Evolutionary conservation across 2,888 invertebrate genomes (phyloP), one percentile per base, ranked within the genome.

Genomic region (Dermolepida albohirtum): DNA sequence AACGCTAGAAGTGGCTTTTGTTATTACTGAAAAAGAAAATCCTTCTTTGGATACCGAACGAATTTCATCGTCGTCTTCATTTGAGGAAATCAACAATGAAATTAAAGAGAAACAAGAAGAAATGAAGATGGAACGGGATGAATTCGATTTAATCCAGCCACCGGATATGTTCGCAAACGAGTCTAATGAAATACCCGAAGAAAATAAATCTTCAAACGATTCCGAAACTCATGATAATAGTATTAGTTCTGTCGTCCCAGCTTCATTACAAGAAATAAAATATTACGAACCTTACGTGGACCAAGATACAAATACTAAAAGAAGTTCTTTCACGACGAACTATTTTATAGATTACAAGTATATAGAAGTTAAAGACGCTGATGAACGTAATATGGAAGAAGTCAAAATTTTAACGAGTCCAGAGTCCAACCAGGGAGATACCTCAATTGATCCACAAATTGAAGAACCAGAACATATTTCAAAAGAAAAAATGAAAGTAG

Each of bases 111-210:
- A 47, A 16, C 8, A 12, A 16, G 14, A 14, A 14, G 16, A 47
- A 47, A 47, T 47, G 1, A 14, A 22, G 22, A 22, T 22, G 22
- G 22, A 22, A 22, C 22, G 2, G 22, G 22, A 22, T 22, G 22
- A 1, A 34, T 34, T 52, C 12, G 51, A 6, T 12, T 29, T 52
- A 8, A 34, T 52, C 8, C 29, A 52, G 12, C 51, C 51, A 5
- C 51, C 51, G 12, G n/a, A 8, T 5, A 52, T 52, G 51, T 52
- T 52, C 10, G 6, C 29, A 4, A 14, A 12, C 34, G 51, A 22
- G 4, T 22, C 4, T 22, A 14, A 34, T 12, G 1, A 12, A 14
- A 14, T 8, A 8, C 6, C 34, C 10, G 47, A 47, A 47, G 47
- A 47, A 47, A 47, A 44, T 10, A 5, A 14, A 16, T 16, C 14